Percentiles rank a stretch among this genome's conserved stretches.
Conservation (phyloP, 2,888 invertebrate genomes). For the Temnothorax rugatulus region DNA sequence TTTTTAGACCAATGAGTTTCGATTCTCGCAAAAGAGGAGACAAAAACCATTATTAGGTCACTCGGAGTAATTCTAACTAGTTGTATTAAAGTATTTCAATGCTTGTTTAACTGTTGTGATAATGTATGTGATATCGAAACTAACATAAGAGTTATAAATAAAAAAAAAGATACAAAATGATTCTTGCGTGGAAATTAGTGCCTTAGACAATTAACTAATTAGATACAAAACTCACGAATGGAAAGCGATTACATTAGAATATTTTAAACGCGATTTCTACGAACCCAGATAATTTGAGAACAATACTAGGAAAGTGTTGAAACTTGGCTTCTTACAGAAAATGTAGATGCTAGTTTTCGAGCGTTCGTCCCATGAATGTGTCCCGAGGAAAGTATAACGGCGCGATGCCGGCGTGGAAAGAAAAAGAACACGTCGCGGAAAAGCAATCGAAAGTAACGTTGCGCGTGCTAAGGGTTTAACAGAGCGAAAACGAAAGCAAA, state of each 20-base stretch:
- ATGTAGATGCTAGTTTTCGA: slow-evolving; percentile 4
- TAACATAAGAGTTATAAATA: background rate
- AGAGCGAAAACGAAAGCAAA: slow-evolving; percentile 49
- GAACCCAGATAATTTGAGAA: slow-evolving; percentile 6
- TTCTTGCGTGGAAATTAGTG: background rate
- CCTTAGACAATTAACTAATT: slow-evolving; percentile 21
- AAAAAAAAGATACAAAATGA: background rate
- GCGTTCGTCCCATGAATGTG: background rate
- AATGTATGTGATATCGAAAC: background rate
- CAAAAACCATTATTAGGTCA: slow-evolving; percentile 7
- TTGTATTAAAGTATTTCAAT: background rate
- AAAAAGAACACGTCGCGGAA: slow-evolving; percentile 18
- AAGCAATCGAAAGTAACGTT: slow-evolving; percentile 38
- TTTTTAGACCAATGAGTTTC: background rate
- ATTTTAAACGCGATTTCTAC: slow-evolving; percentile 41
- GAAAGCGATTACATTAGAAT: slow-evolving; percentile 45
- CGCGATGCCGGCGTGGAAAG: background rate
- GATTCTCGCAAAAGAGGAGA: background rate
- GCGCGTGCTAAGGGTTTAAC: slow-evolving; percentile 38
- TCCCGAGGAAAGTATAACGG: slow-evolving; percentile 29
- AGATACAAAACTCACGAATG: background rate
- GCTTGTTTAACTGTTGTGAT: background rate
- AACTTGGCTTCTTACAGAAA: background rate
- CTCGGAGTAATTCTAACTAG: background rate
- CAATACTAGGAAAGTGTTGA: slow-evolving; percentile 12